These are phyloP conservation scores for Oreocharis arfaki DNA, from an alignment of 2,113 vertebrate species.

Conservation along the genomic window DNA sequence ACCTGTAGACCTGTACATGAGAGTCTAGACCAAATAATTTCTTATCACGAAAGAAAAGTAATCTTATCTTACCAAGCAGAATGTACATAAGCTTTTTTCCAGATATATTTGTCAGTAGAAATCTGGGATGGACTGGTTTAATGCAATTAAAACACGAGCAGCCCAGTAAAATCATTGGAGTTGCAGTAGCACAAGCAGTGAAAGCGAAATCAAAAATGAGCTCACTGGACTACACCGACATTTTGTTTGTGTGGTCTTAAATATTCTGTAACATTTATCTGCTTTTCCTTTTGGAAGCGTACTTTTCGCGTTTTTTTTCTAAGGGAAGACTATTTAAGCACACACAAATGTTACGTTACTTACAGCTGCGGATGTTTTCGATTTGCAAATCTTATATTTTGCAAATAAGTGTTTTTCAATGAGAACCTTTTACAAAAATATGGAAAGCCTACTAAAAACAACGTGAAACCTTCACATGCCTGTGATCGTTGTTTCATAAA, in stretches of 20 bases:
- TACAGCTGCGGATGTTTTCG: neutral
- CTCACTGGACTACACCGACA: neutral
- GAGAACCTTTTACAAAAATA: neutral
- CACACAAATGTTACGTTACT: neutral
- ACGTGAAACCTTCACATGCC: neutral
- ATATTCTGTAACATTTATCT: neutral
- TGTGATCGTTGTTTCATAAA: neutral
- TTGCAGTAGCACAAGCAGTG: neutral
- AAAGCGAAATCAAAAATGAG: neutral
- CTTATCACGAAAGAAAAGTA: neutral
- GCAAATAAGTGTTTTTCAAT: neutral
- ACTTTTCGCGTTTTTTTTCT: neutral
- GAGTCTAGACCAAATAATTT: neutral
- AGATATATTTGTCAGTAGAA: neutral
- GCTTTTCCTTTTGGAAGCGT: neutral
- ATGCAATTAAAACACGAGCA: neutral
- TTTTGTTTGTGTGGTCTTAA: neutral
- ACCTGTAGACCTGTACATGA: neutral
- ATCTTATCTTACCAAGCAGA: neutral
- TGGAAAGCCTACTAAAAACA: neutral
- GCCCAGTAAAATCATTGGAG: neutral
- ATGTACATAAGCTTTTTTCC: neutral
- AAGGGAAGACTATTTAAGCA: neutral
- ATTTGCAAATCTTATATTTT: neutral
- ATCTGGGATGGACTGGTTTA: neutral